Conservation (phyloP, 2,888 invertebrate species). For the Mythimna impura region DNA sequence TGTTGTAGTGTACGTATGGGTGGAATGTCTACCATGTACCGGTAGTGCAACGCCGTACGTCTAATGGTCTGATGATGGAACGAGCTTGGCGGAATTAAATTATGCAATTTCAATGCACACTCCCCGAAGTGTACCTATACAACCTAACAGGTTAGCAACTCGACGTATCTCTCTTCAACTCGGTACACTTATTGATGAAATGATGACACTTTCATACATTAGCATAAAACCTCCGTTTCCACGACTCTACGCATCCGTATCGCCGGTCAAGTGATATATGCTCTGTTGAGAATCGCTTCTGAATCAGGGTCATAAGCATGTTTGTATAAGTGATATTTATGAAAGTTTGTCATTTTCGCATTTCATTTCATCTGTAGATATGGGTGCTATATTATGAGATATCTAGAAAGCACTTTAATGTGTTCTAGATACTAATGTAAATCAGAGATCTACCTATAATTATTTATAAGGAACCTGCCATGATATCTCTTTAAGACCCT, state of each 20-base stretch:
- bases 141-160: too few species aligned
- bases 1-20: too few species aligned
- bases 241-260: slow-evolving; percentile 50
- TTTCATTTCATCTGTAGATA: slow-evolving; percentile 28
- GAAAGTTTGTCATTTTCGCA: slow-evolving; percentile 56
- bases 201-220: slow-evolving; percentile 59
- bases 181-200: slow-evolving; percentile 37
- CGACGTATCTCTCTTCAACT: not conserved
- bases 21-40: too few species aligned
- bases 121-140: too few species aligned
- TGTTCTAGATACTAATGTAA: not conserved
- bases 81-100: too few species aligned
- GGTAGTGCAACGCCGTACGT: too few species aligned
- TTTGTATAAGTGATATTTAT: slow-evolving; percentile 58
- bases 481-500: not conserved
- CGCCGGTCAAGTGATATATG: slow-evolving; percentile 53
- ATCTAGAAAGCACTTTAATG: not conserved
- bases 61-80: too few species aligned
- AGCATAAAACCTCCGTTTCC: slow-evolving; percentile 42
- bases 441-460: not conserved
- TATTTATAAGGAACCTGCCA: not conserved
- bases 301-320: slow-evolving; percentile 52
- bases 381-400: not conserved
- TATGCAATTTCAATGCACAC: too few species aligned
- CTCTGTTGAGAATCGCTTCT: slow-evolving; percentile 40